Evolutionary conservation across 1,140 invertebrate genomes (phyloP).

Genomic region (Ceratosolen solmsi): DNA sequence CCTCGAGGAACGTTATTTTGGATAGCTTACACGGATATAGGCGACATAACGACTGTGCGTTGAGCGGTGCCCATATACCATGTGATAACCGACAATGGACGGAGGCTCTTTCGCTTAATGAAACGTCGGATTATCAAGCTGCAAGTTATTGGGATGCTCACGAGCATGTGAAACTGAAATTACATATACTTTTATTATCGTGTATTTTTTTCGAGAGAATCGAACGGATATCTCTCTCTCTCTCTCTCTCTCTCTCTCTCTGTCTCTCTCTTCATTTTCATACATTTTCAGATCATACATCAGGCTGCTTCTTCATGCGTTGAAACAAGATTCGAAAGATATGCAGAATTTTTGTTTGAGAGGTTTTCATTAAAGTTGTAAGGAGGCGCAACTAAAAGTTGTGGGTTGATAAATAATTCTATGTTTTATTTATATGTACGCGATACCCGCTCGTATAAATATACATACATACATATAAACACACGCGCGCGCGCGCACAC

Average conservation of each 20-base stretch:
- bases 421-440: too few species aligned
- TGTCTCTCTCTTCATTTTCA: too few species aligned
- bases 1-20: conserved; percentile 40
- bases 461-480: too few species aligned
- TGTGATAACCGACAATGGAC: conserved; percentile 15
- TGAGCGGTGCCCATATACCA: not conserved
- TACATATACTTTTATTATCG: not conserved
- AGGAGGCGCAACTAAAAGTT: too few species aligned
- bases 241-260: too few species aligned
- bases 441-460: too few species aligned
- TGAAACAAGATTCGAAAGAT: not conserved
- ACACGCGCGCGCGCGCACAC: not conserved
- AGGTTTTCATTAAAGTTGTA: too few species aligned
- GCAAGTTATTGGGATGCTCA: conserved; percentile 32
- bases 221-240: too few species aligned
- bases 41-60: conserved; percentile 35
- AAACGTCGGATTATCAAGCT: conserved; percentile 31
- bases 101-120: conserved; percentile 37
- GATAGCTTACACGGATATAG: not conserved
- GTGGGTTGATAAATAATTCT: too few species aligned
- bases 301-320: too few species aligned
- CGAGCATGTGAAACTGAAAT: not conserved
- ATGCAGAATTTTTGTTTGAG: not conserved
- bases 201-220: not conserved
- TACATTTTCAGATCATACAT: too few species aligned